These are phyloP conservation scores for Carterocephalus palaemon DNA, from an alignment of 2,888 invertebrate genomes.

Conservation along the genomic window DNA sequence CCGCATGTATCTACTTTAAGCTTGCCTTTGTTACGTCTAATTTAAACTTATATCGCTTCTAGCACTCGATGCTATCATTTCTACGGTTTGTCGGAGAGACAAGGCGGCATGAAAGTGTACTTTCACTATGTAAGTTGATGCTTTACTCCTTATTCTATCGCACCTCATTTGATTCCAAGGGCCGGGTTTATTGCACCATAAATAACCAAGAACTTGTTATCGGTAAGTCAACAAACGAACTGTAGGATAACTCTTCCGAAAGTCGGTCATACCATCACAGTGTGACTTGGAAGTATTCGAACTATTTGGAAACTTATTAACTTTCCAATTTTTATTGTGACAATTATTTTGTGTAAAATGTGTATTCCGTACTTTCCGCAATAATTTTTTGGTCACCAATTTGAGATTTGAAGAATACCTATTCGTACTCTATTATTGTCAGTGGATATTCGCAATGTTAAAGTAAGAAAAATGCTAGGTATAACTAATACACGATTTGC, in stretches of 20 bases:
- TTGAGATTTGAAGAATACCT: too few species aligned
- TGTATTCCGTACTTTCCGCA: background rate
- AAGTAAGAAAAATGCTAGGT: too few species aligned
- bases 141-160: slow-evolving; percentile 67
- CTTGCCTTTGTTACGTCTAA: too few species aligned
- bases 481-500: slow-evolving; percentile 9
- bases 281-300: too few species aligned
- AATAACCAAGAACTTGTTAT: slow-evolving; percentile 34
- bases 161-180: slow-evolving; percentile 63
- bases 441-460: too few species aligned
- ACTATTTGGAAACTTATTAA: slow-evolving; percentile 1
- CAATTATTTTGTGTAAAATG: too few species aligned
- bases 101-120: slow-evolving; percentile 69
- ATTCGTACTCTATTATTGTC: too few species aligned
- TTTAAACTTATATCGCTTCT: slow-evolving; percentile 41
- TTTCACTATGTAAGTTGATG: slow-evolving; percentile 72
- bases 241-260: slow-evolving; percentile 13
- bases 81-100: slow-evolving; percentile 49
- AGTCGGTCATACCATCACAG: slow-evolving; percentile 17
- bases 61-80: slow-evolving; percentile 43
- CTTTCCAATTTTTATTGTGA: too few species aligned
- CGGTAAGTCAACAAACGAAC: slow-evolving; percentile 24
- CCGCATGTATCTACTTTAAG: too few species aligned
- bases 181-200: slow-evolving; percentile 36
- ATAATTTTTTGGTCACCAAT: too few species aligned